Base-by-base conservation (phyloP, 2,797 vertebrate species). In the Melanotaenia trifasciata region DNA sequence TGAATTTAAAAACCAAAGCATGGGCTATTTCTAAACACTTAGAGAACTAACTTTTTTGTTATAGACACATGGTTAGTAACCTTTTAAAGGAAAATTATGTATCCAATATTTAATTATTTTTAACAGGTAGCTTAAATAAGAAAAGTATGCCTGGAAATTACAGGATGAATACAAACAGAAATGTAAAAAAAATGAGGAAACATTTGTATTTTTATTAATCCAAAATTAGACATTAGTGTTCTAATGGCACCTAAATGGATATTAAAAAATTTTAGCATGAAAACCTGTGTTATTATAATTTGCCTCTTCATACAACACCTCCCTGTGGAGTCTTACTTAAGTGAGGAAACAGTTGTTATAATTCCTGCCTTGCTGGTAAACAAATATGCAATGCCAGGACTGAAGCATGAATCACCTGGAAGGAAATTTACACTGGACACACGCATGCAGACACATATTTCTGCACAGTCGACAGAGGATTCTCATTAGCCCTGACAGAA, bases 401-500 rank as follows among this genome's bases (percentile, higher is more conserved):
- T 70, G 58, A 24, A 56, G 70, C 35, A 86, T 64, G 80, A 82
- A 80, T 84, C 62, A 87, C 83, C 86, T 88, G 80, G 43, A 80
- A 73, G 53, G 78, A 50, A 64, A 72, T 22, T 51, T 59, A 64
- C 57, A 78, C 62, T 83, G 45, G 59, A 67, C 3, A 54, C 50
- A 72, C 66, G 64, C 65, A 26, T 50, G 54, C 74, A 58, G 36
- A 79, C 64, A 76, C 79, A 87, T 64, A 86, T 80, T 85, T 84
- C 67, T 69, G 76, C 89, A 78, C 83, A 90, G 87, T 45, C 74
- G 78, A 90, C 68, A 78, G 86, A 81, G 76, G 77, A 81, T 88
- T 84, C 87, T 93, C 90, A 88, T 94, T 92, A 92, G 76, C 75
- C 59, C 69, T 87, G 87, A 92, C 91, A 93, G 90, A 90, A 88